A percentile compares a stretch with the other conserved stretches of the same genome.
phyloP scores from a whole-genome alignment of 2,113 vertebrate genomes.

The Rafetus swinhoei region DNA sequence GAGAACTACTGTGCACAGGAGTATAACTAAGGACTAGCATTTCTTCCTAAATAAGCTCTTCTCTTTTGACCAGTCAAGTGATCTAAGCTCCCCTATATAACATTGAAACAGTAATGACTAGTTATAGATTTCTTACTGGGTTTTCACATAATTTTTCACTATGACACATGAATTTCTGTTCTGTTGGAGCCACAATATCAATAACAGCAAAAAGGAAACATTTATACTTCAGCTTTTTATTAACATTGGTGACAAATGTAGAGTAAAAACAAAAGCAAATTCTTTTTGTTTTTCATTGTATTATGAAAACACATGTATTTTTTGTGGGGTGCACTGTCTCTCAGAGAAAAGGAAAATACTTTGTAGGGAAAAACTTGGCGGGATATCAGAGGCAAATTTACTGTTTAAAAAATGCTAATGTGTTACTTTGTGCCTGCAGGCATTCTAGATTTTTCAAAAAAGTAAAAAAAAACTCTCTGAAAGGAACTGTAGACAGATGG shows the following conservation, averaged over 20 bases:
- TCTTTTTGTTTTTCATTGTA: neutral
- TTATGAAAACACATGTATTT: neutral
- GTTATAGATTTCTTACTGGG: neutral
- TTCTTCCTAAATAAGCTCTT: neutral
- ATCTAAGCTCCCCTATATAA: neutral
- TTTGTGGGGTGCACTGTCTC: neutral
- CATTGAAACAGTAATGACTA: neutral
- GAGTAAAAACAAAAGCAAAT: neutral
- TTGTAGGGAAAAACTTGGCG: neutral
- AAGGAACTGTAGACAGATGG: neutral
- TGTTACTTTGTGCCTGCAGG: neutral
- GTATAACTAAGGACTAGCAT: neutral
- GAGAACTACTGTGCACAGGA: neutral
- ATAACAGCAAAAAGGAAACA: neutral
- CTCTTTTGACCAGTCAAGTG: neutral
- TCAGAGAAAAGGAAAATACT: neutral
- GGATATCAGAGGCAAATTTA: neutral
- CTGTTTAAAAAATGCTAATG: neutral
- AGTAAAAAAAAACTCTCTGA: neutral
- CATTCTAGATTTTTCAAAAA: neutral
- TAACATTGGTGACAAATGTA: neutral
- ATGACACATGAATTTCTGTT: neutral
- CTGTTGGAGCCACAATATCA: neutral
- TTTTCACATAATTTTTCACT: neutral
- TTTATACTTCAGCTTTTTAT: neutral